These are phyloP conservation scores for Carassius gibelio DNA, from an alignment of 2,113 vertebrate species.

Conservation along the genomic window DNA sequence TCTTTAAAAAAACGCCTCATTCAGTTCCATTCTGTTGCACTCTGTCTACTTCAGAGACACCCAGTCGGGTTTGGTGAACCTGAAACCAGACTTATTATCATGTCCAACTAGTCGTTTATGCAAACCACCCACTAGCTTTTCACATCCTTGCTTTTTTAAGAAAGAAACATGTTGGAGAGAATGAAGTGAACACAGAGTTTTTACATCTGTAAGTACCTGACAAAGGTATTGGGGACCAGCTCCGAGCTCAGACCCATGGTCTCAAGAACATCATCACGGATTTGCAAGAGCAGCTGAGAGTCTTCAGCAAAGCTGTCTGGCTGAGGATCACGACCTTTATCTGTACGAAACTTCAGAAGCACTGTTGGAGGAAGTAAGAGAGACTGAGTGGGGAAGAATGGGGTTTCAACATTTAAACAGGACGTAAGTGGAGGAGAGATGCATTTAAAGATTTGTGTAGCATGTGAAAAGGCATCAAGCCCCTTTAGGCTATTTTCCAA, in stretches of 20 bases:
- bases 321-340: constrained; percentile 84
- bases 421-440: not conserved
- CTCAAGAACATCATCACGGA: constrained; percentile 82
- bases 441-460: constrained; percentile 20
- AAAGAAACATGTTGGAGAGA: not conserved
- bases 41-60: not conserved
- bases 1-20: not conserved
- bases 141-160: not conserved
- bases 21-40: not conserved
- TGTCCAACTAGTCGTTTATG: not conserved
- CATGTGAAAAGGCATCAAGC: constrained; percentile 2
- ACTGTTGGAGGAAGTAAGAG: constrained; percentile 70
- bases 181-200: not conserved
- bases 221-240: constrained; percentile 82
- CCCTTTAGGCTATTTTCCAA: constrained; percentile 30
- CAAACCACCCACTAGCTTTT: not conserved
- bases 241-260: constrained; percentile 70
- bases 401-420: constrained; percentile 9
- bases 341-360: constrained; percentile 86
- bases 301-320: constrained; percentile 76
- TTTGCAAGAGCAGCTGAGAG: constrained; percentile 76
- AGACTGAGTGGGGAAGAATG: not conserved
- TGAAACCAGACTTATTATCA: not conserved
- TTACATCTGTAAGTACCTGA: constrained; percentile 74
- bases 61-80: not conserved